Evolutionary conservation across 53 echinoderm and acorn worm genomes (phyloP).

Genomic region (Paracentrotus lividus): DNA sequence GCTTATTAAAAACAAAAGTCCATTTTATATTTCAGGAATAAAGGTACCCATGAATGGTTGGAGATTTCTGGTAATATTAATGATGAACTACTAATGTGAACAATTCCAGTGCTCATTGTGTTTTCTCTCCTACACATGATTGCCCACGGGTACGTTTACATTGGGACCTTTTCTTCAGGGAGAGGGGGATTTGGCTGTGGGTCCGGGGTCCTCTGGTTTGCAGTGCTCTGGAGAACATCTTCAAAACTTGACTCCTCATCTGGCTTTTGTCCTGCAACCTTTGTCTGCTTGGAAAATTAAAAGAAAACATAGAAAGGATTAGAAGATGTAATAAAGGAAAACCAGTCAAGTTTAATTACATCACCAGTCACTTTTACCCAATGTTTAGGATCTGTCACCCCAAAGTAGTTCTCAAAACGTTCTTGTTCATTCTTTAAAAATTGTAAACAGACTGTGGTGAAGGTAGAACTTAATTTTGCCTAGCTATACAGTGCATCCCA

Average conservation of each 20-base stretch:
- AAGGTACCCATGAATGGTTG: background rate
- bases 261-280: conserved; percentile 77
- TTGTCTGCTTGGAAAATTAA: conserved; percentile 72
- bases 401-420: no score
- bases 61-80: background rate
- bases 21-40: background rate
- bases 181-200: conserved; percentile 59
- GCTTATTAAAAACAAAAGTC: background rate
- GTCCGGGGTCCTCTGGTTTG: conserved; percentile 45
- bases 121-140: background rate
- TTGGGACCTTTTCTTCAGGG: conserved; percentile 67
- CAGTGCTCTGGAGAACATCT: conserved; percentile 70
- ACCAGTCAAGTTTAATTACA: no score
- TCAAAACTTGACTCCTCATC: conserved; percentile 76
- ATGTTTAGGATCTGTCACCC: no score
- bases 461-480: no score
- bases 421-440: no score
- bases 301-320: background rate
- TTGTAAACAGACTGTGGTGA: no score
- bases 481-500: no score
- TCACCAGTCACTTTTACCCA: no score
- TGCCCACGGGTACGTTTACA: conserved; percentile 3
- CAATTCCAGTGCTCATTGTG: background rate
- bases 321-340: background rate
- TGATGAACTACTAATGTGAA: conserved; percentile 4